Base-by-base conservation (phyloP, 2,888 invertebrate genomes). In the Spilosoma lubricipeda region DNA sequence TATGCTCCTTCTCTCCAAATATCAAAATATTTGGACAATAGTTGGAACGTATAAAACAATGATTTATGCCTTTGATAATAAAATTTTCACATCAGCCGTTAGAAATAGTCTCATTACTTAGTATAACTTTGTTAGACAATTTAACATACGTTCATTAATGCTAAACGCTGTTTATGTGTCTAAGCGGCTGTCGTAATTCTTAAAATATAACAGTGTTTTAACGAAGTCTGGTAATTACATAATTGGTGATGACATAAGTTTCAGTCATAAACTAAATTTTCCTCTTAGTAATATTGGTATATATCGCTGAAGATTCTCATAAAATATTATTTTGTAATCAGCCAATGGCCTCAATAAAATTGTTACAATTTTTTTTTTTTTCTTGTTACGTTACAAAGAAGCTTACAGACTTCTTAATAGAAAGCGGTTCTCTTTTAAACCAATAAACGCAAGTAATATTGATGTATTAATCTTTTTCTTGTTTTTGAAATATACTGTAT, bases 201-300 rank as follows among this genome's bases (percentile, higher is more conserved):
- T 27, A 56, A 36, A 39, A 69, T 56, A 69, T 36, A 30, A 67
- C 30, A 20, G 20, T 13, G 30, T 9, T 36, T 3, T 56, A 36
- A n/a, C 3, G n/a, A 59, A 63, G 63, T 59, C 8, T 56, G 15
- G 11, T 36, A 3, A 20, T 70, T 63, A 63, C 63, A 30, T 52
- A 52, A 52, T 52, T 52, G 52, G 52, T 52, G 52, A 52, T 36
- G 56, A 69, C 69, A 69, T 70, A 42, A 42, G 59, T 59, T 39
- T 59, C 39, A 27, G 59, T 70, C 39, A 39, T 70, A 59, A 59
- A 70, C 39, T 15, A 59, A 39, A 70, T 59, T 70, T 36, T 27
- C n/a, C 70, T 59, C 70, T 63, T 70, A 59, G 2, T 42, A 23
- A 36, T 70, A 63, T 70, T 63, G 63, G 20, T 63, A 20, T n/a